Evolutionary conservation across 2,888 invertebrate genomes (phyloP), one percentile per base, ranked within the genome.

Genomic region (Zygothrica quintamaculata): DNA sequence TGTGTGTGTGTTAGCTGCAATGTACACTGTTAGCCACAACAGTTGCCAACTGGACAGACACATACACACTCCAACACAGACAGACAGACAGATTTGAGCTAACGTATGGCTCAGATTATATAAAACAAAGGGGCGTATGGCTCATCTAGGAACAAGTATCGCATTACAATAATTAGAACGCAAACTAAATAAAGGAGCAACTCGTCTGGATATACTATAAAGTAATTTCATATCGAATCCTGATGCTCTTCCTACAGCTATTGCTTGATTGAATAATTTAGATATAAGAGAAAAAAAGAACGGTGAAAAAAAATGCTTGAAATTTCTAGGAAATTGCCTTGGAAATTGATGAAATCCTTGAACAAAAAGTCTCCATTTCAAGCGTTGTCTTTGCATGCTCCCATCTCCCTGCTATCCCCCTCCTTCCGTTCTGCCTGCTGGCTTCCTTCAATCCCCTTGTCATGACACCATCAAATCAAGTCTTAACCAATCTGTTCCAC

Each of bases 401-500:
- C 15, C 44, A 7, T 46, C 37, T 6, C 8, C 18, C 25, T 3
- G 15, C 34, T n/a, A n/a, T 34, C 3, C 34, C 34, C 34, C 34
- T 7, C 7, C 9, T 4, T 4, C 5, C 34, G 7, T 11, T 7
- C 29, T 13, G 33, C 34, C 18, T 37, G 34, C 39, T 42, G 34
- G 46, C 42, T 33, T 47, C 37, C 46, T 60, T 48, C 44, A 31
- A 16, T 4, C 46, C 11, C 40, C 15, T 9, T 22, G 18, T 6
- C 37, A 36, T 22, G 9, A n/a, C n/a, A n/a, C 51, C 39, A 56
- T 57, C 61, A 71, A 74, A 76, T 67, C 67, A 67, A 71, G 51
- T 60, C 69, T 65, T 50, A 76, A 71, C 77, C 77, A 76, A 76
- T 76, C 76, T 74, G 76, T 74, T 76, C 71, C 77, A 67, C 62